Base-by-base conservation (phyloP, 1,140 invertebrate genomes). In the Tribolium madens region DNA sequence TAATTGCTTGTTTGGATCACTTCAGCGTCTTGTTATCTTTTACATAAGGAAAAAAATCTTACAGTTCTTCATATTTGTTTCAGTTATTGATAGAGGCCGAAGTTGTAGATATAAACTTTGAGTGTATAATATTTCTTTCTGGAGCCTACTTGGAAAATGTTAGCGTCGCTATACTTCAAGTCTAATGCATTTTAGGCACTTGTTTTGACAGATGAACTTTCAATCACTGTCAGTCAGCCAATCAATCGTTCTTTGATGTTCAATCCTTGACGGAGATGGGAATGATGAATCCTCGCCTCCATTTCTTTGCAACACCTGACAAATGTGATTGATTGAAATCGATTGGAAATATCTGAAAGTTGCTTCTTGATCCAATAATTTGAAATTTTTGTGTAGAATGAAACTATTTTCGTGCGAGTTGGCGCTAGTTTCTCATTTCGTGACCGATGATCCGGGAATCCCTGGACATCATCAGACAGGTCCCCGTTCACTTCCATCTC, bases 321-420 rank as follows among this genome's bases (percentile, higher is more conserved):
- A 84, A 84, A 84, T 84, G 81, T 84, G 83, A 84, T 84, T 80
- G 83, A 84, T 84, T 83, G 78, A 72, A 76, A 80, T 81, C 79
- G 81, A 84, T 84, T 79, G 77, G 72, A 75, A 73, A 79, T 79
- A 81, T 79, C 73, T 72, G 13, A 2, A 31, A 7, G 46, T 50
- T 21, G 12, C 17, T 26, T 9, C 47, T 7, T 10, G 18, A 4
- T 26, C 21, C 21, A 26, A 48, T 50, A 71, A 64, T 64, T 64
- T 26, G 10, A 15, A 50, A 50, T 12, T 50, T 17, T 50, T 15
- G 48, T 50, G 10, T 50, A 7, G 52, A 57, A n/a, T 17, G 10
- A 21, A 17, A 57, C 52, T 57, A 57, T 57, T 57, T n/a, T 4
- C 17, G 9, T 15, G 52, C 26, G n/a, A n/a, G n/a, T n/a, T n/a